These are phyloP conservation scores for Apodemus agrarius DNA, from an alignment of 2,797 vertebrate genomes.

Conservation along the genomic window DNA sequence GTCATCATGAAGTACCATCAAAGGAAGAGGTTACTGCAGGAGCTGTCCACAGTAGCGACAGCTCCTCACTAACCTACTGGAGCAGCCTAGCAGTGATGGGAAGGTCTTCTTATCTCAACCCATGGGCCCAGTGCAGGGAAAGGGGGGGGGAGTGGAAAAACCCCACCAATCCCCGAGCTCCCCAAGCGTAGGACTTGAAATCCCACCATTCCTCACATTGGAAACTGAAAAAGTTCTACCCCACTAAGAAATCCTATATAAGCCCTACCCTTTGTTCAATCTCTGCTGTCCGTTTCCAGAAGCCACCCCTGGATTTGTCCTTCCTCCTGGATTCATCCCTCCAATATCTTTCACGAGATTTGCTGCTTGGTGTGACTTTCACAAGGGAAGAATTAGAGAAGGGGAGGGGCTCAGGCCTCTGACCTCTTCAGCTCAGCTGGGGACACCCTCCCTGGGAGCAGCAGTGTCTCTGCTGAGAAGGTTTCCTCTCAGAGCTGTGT, in stretches of 20 bases:
- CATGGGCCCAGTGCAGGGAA: background rate
- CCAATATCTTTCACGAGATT: background rate
- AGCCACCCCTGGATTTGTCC: background rate
- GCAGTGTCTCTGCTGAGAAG: background rate
- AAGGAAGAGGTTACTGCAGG: background rate
- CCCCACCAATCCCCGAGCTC: background rate
- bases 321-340: background rate
- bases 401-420: background rate
- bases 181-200: background rate
- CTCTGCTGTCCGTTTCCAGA: background rate
- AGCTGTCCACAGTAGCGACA: background rate
- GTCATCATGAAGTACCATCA: background rate
- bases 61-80: background rate
- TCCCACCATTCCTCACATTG: background rate
- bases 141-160: background rate
- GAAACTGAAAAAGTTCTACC: background rate
- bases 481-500: background rate
- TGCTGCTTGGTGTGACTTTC: background rate
- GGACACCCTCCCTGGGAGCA: background rate
- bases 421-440: background rate
- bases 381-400: background rate
- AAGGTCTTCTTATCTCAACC: background rate
- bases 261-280: background rate
- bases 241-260: background rate
- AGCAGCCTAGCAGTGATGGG: background rate